Evolutionary conservation across 2,113 vertebrate genomes (phyloP).

Genomic region (Carassius auratus): DNA sequence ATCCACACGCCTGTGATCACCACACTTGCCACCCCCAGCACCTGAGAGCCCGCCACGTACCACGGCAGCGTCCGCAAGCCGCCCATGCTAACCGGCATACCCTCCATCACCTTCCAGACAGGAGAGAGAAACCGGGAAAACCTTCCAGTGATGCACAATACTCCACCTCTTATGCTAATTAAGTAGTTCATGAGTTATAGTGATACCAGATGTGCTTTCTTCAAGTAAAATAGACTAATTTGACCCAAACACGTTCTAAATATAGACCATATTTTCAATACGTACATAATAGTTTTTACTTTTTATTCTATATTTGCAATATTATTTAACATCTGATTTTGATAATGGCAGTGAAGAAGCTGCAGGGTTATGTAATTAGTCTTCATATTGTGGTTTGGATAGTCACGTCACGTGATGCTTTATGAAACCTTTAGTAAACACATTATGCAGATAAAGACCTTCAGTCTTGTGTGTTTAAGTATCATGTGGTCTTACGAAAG

Average conservation of each 20-base stretch:
- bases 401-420: constrained; percentile 17
- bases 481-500: constrained; percentile 25
- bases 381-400: background rate
- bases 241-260: background rate
- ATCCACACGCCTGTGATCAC: constrained; percentile 87
- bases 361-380: background rate
- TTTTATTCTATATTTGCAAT: background rate
- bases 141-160: background rate
- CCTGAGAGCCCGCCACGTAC: constrained; percentile 82
- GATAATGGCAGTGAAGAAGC: background rate
- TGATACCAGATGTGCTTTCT: background rate
- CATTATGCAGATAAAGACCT: background rate
- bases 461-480: background rate
- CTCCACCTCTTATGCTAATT: background rate
- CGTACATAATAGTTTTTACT: background rate
- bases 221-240: background rate
- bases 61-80: constrained; percentile 69
- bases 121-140: background rate
- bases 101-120: constrained; percentile 75
- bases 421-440: constrained; percentile 18
- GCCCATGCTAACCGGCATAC: rapidly evolving
- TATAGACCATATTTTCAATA: background rate
- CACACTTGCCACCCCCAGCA: constrained; percentile 83
- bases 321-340: background rate
- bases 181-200: background rate